Conservation (phyloP, 2,888 invertebrate genomes). For the Drosophila nigricruria region DNA sequence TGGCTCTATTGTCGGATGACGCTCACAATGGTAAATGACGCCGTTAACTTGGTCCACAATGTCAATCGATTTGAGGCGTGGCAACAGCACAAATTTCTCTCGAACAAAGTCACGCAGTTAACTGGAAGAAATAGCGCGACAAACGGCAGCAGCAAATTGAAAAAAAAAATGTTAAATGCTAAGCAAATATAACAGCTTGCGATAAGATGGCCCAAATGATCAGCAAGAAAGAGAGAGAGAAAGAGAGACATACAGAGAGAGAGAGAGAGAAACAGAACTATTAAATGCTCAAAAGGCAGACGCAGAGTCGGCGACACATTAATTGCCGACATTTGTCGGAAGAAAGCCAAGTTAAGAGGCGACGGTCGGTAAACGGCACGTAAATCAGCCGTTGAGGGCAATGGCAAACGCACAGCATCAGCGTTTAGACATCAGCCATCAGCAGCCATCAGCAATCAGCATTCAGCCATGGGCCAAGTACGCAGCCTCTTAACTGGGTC, state of each 20-base stretch:
- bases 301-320: constrained; percentile 64
- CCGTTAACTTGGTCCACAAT: constrained; percentile 32
- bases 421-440: constrained; percentile 18
- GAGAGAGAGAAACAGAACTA: constrained; percentile 6
- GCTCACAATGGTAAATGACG: constrained; percentile 42
- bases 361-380: constrained; percentile 50
- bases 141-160: constrained; percentile 30
- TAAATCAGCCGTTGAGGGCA: constrained; percentile 40
- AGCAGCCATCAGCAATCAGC: neutral
- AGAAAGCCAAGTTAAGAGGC: constrained; percentile 65
- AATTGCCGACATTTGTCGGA: constrained; percentile 69
- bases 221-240: constrained; percentile 23
- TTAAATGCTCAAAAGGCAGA: constrained; percentile 49
- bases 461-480: constrained; percentile 35
- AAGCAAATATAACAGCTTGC: constrained; percentile 64
- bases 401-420: constrained; percentile 46
- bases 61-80: constrained; percentile 71
- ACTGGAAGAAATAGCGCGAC: constrained; percentile 41
- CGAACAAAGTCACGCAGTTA: constrained; percentile 47
- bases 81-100: constrained; percentile 72
- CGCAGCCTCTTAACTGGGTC: constrained; percentile 69
- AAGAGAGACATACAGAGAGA: neutral
- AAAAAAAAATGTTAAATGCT: constrained; percentile 58
- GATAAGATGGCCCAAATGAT: constrained; percentile 69
- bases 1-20: constrained; percentile 17